These are phyloP conservation scores for Myotis davidii DNA, from an alignment of 2,113 vertebrate genomes.

Conservation along the genomic window DNA sequence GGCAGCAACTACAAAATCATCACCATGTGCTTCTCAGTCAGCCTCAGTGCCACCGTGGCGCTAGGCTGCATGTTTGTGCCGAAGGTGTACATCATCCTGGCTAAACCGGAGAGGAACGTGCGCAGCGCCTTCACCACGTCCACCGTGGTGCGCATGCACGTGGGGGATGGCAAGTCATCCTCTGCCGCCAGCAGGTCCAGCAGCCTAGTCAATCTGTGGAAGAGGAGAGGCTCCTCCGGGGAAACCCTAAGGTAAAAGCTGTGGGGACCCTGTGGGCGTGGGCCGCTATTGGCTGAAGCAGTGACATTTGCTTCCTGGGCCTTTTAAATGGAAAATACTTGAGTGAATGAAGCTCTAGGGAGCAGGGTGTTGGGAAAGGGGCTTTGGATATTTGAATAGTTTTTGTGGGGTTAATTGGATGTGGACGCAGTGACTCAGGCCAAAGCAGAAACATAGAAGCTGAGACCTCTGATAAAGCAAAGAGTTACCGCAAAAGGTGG, in stretches of 20 bases:
- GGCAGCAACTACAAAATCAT: slow-evolving; percentile 99
- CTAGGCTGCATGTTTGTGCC: slow-evolving; percentile 99
- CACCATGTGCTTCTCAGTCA: slow-evolving; percentile 99
- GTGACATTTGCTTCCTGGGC: neutral
- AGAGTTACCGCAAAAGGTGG: neutral
- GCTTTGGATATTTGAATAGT: accelerated
- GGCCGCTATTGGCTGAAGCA: neutral
- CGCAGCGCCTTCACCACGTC: slow-evolving; percentile 98
- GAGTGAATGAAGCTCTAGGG: neutral
- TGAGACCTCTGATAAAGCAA: neutral
- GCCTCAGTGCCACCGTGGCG: slow-evolving; percentile 97
- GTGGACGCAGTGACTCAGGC: neutral
- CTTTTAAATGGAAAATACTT: neutral
- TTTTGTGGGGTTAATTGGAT: neutral
- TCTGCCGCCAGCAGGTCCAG: slow-evolving; percentile 96
- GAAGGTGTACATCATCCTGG: slow-evolving; percentile 99
- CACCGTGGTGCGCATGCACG: slow-evolving; percentile 98
- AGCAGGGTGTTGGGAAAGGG: neutral
- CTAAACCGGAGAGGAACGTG: slow-evolving; percentile 98
- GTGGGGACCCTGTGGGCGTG: accelerated
- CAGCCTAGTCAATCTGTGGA: slow-evolving; percentile 98
- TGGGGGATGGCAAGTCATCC: slow-evolving; percentile 96
- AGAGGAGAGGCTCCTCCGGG: slow-evolving; percentile 94
- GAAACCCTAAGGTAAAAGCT: slow-evolving; percentile 95
- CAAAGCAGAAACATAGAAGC: neutral